phyloP scores from a whole-genome alignment of 2,888 invertebrate genomes.

The Ferrisia virgata region DNA sequence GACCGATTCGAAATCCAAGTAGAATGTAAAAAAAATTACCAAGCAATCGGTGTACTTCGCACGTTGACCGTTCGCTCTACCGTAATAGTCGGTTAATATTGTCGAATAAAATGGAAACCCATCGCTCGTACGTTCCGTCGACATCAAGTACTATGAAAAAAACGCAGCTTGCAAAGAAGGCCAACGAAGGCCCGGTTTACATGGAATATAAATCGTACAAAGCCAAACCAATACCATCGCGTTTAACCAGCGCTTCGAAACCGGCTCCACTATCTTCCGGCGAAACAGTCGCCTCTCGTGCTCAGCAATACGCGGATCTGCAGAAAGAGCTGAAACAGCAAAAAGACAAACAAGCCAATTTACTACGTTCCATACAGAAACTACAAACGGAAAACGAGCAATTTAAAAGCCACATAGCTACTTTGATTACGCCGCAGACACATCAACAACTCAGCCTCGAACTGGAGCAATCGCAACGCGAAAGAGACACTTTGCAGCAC shows the following conservation, averaged over 20 bases:
- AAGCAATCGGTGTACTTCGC: background rate
- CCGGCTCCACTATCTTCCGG: background rate
- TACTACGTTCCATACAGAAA: background rate
- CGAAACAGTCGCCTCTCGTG: background rate
- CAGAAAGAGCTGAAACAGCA: background rate
- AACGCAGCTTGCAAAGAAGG: background rate
- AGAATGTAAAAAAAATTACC: background rate
- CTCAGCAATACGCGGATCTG: background rate
- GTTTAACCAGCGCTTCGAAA: background rate
- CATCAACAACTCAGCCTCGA: background rate
- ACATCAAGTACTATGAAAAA: background rate
- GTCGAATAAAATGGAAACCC: background rate
- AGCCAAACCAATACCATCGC: background rate
- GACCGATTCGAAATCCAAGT: background rate
- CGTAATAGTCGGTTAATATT: background rate
- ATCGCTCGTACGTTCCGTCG: background rate
- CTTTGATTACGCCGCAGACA: background rate
- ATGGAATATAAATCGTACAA: slow-evolving; percentile 2
- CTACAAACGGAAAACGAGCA: background rate
- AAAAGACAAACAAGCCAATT: background rate
- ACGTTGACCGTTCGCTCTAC: background rate
- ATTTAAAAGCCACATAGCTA: background rate
- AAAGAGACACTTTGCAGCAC: background rate
- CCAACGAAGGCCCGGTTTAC: slow-evolving; percentile 7
- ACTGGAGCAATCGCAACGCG: background rate